Percentiles rank a stretch among this genome's conserved stretches.
Evolutionary conservation across 1,140 invertebrate genomes (phyloP).

Genomic region (Hetaerina americana): DNA sequence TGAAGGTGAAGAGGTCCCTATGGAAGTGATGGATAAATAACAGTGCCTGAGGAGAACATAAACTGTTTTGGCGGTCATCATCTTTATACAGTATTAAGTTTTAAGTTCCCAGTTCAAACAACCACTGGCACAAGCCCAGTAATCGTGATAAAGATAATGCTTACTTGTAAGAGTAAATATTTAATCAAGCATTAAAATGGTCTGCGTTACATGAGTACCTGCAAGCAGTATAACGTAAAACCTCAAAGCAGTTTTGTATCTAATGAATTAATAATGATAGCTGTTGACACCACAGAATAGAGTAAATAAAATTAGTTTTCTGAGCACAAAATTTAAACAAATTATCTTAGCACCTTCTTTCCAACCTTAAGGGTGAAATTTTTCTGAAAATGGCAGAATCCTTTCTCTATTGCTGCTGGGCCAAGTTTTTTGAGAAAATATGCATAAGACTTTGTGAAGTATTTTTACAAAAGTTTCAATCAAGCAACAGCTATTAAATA

Average conservation of each 20-base stretch:
- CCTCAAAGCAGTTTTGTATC: neutral
- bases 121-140: no score
- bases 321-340: no score
- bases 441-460: neutral
- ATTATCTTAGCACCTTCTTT: no score
- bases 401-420: neutral
- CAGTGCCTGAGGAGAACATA: no score
- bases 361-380: no score
- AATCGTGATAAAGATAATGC: neutral
- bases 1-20: neutral
- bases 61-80: neutral
- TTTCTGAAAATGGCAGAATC: no score
- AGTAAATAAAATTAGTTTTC: neutral
- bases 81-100: neutral
- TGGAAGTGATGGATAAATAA: neutral
- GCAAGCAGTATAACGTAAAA: neutral
- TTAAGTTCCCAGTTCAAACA: neutral
- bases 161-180: no score
- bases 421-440: neutral
- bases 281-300: neutral
- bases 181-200: neutral
- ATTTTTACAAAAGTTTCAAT: conserved; percentile 1
- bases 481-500: no score
- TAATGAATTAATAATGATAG: no score
- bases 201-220: neutral